These are phyloP conservation scores for Temnothorax curvispinosus DNA, from an alignment of 1,140 invertebrate species.

Conservation along the genomic window DNA sequence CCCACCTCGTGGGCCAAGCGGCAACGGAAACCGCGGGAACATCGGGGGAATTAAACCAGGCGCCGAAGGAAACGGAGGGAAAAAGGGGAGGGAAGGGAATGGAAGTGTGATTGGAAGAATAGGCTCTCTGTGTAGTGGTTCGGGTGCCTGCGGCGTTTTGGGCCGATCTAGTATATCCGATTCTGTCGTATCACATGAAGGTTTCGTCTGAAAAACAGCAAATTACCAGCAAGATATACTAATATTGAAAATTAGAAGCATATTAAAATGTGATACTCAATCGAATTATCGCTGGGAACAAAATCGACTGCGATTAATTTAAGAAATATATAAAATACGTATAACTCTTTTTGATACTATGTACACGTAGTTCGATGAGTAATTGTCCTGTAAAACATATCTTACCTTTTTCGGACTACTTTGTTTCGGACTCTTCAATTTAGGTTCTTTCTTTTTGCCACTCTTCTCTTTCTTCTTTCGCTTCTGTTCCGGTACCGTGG, in stretches of 20 bases:
- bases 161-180: conserved; percentile 85
- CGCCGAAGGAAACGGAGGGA: conserved; percentile 86
- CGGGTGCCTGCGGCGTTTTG: conserved; percentile 88
- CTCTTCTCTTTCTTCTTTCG: conserved; percentile 88
- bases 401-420: conserved; percentile 80
- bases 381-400: background rate
- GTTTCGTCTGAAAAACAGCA: conserved; percentile 76
- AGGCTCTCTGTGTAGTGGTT: conserved; percentile 85
- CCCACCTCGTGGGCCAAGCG: conserved; percentile 81
- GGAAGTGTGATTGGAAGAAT: conserved; percentile 86
- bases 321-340: background rate
- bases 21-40: conserved; percentile 79
- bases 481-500: conserved; percentile 78
- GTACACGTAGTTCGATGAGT: too few species aligned
- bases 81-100: conserved; percentile 79
- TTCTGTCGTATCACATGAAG: conserved; percentile 73
- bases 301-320: background rate
- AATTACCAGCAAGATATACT: background rate
- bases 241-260: background rate
- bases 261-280: background rate
- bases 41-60: conserved; percentile 89
- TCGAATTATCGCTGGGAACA: background rate
- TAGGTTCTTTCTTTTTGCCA: conserved; percentile 88
- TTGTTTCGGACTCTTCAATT: conserved; percentile 82
- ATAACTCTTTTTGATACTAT: background rate